Evolutionary conservation across 1,140 invertebrate species (phyloP), one percentile per base, ranked within the genome.

Genomic region (Drosophila athabasca): DNA sequence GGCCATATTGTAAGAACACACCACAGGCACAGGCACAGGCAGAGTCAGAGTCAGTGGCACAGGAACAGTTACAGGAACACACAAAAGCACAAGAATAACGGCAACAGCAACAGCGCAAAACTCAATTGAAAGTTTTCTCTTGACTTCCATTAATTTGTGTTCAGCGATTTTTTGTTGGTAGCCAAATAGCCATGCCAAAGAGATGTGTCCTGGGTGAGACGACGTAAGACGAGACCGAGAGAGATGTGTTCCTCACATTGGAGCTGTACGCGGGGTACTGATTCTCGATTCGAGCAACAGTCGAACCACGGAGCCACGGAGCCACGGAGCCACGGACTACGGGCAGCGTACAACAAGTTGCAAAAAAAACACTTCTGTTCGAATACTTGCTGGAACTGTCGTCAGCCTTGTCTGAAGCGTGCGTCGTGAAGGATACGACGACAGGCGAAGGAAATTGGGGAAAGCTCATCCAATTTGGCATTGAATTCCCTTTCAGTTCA

Each of bases 251-350:
- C 82, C 65, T 68, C 66, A 55, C 82, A 55, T 71, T 59, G 44
- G 75, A 65, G 72, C 78, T 76, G 83, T 62, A 68, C 82, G 82
- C 83, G 82, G 82, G 76, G 66, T 76, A 88, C 82, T 87, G 79
- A 88, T 62, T 87, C 69, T 78, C 61, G 66, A 80, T 85, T 84
- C 80, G 62, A 58, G 58, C 62, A 39, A 39, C 35, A 39, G 35
- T 13, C 35, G 35, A 39, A 2, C 29, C 8, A 31, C 29, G 7
- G 11, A 39, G 35, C 3, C 1, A 13, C 35, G 35, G 15, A 35
- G 29, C 29, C 2, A 31, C 29, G 2, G 9, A 35, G 35, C 11
- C 35, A 39, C 11, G 11, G 15, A 35, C 8, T 45, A 22, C 43
- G 53, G 53, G 11, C 17, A 7, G 45, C 71, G 55, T 19, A 74